phyloP scores from a whole-genome alignment of 2,113 vertebrate species.

The Entelurus aequoreus region DNA sequence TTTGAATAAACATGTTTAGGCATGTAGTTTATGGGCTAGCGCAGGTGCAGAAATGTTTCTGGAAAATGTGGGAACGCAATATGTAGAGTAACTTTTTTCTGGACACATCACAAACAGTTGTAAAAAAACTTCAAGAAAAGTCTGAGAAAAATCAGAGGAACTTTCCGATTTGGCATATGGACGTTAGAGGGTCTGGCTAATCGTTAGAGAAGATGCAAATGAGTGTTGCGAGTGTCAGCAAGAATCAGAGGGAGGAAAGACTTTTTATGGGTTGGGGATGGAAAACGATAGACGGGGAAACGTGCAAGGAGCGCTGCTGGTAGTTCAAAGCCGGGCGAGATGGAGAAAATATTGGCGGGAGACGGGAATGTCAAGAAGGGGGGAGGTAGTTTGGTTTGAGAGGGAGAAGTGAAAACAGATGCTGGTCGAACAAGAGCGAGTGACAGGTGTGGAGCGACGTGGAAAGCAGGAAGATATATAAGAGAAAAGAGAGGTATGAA shows the following conservation, averaged over 20 bases:
- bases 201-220: constrained; percentile 33
- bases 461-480: not conserved
- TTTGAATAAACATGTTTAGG: no score
- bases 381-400: constrained; percentile 4
- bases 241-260: constrained; percentile 4
- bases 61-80: no score
- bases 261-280: constrained; percentile 16
- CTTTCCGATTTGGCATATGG: no score
- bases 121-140: no score
- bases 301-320: constrained; percentile 30
- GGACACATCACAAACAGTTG: no score
- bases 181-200: no score
- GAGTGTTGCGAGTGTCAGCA: constrained; percentile 28
- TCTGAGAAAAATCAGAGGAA: no score
- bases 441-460: constrained; percentile 30
- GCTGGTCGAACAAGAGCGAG: constrained; percentile 26
- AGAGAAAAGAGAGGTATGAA: constrained; percentile 8
- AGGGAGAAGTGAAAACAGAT: constrained; percentile 35
- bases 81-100: no score
- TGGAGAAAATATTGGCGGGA: constrained; percentile 33
- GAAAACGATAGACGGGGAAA: constrained; percentile 41
- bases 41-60: no score
- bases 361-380: constrained; percentile 17
- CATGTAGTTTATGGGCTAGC: no score
- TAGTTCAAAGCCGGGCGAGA: constrained; percentile 53